These are phyloP conservation scores for Cherax quadricarinatus DNA, from an alignment of 1,140 invertebrate species.

Conservation along the genomic window DNA sequence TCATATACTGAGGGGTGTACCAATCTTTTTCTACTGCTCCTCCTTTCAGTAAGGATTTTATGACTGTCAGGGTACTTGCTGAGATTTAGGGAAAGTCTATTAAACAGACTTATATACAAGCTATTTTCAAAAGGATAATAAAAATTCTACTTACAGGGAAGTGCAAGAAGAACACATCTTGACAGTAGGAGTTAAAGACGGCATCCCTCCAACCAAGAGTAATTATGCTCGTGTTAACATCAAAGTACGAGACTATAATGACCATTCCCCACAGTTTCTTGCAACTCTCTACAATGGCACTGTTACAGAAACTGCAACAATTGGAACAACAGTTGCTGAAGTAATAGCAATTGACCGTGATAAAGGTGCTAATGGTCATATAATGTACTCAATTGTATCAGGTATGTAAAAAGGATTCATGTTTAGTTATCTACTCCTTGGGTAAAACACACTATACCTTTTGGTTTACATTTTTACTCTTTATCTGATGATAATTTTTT, in stretches of 20 bases:
- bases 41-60: too few species aligned
- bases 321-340: slow-evolving; percentile 85
- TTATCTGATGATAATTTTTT: too few species aligned
- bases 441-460: too few species aligned
- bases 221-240: slow-evolving; percentile 91
- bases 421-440: too few species aligned
- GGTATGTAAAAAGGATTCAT: slow-evolving; percentile 77
- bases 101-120: too few species aligned
- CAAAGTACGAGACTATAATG: slow-evolving; percentile 89
- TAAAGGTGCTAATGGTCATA: slow-evolving; percentile 87
- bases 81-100: too few species aligned
- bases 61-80: too few species aligned
- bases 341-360: slow-evolving; percentile 88
- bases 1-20: too few species aligned
- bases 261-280: slow-evolving; percentile 90
- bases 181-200: slow-evolving; percentile 93
- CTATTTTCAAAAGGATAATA: neutral
- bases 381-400: slow-evolving; percentile 88
- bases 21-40: too few species aligned
- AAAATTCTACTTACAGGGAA: slow-evolving; percentile 79
- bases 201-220: slow-evolving; percentile 89
- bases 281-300: slow-evolving; percentile 83
- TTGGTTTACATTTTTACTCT: too few species aligned
- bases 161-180: slow-evolving; percentile 85
- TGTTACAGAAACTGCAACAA: slow-evolving; percentile 85